phyloP scores from a whole-genome alignment of 2,888 invertebrate species.

The Drosophila rubida region DNA sequence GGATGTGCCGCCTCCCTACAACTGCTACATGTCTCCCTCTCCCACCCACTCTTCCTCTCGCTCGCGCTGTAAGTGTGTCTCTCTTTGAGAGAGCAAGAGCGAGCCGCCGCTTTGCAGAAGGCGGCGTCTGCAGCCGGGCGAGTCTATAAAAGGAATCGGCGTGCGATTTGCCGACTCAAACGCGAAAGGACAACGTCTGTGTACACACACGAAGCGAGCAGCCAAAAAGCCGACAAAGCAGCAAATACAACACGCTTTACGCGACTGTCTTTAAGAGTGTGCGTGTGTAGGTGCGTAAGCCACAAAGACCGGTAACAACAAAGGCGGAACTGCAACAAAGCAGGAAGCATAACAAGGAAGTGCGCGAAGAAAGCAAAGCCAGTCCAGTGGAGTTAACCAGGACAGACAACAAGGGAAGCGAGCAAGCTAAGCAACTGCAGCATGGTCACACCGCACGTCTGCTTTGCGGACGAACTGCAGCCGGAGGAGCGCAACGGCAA shows the following conservation, averaged over 20 bases:
- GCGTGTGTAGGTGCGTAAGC: slow-evolving; percentile 12
- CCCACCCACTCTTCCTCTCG: background rate
- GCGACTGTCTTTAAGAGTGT: slow-evolving; percentile 10
- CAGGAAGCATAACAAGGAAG: slow-evolving; percentile 20
- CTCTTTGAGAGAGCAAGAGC: slow-evolving; percentile 12
- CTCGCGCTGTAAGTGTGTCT: background rate
- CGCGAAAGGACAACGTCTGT: slow-evolving; percentile 75
- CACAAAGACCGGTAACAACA: slow-evolving; percentile 71
- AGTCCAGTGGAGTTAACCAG: too few relatives aligned
- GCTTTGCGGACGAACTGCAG: slow-evolving; percentile 76
- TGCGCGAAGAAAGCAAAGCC: background rate
- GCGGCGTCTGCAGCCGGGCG: slow-evolving; percentile 38
- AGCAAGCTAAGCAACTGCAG: too few relatives aligned
- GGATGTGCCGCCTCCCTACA: background rate
- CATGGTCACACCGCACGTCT: slow-evolving; percentile 77
- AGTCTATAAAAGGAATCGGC: slow-evolving; percentile 82
- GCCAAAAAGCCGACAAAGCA: slow-evolving; percentile 44
- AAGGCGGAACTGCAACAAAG: slow-evolving; percentile 30
- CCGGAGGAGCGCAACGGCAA: slow-evolving; percentile 30
- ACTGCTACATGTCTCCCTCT: background rate
- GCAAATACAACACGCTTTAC: background rate
- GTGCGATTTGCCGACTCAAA: slow-evolving; percentile 78
- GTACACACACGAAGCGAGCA: slow-evolving; percentile 54
- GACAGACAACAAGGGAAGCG: too few relatives aligned
- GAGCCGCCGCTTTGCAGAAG: slow-evolving; percentile 38